Evolutionary conservation across 2,888 invertebrate genomes (phyloP), one percentile per base, ranked within the genome.

Genomic region (Drosophila prostipennis): DNA sequence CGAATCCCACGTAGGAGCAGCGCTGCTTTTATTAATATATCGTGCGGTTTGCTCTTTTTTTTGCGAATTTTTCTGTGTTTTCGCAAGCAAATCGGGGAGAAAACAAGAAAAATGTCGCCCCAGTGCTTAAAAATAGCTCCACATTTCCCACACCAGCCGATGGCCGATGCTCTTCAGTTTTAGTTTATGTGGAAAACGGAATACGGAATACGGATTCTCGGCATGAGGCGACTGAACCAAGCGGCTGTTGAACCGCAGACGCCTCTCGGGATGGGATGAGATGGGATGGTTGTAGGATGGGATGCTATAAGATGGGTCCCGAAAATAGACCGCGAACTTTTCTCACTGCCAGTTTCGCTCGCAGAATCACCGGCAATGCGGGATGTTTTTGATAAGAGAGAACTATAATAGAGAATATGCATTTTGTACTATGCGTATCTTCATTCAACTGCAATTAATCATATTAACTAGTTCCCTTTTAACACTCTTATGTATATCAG

Each of bases 11-110:
- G 63, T 34, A 51, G 63, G 36, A 42, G 76, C 83, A 88, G 88
- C 86, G 83, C 83, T 86, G 88, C 77, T 83, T 88, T 83, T 85
- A 85, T 85, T 88, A 85, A 85, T 85, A 85, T 79, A 85, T 79
- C 77, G 74, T 75, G 49, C 56, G 43, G 64, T 46, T 49, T 57
- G 76, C 68, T 70, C 67, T 52, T 74, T 71, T 53, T 87, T 80
- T 80, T 79, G 76, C 76, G 72, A 45, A 65, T 65, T 78, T 78
- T 82, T 77, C 11, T 14, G 11, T 78, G 60, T 70, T 60, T 78
- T 68, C 51, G 78, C 80, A 67, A 3, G 34, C 48, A 13, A 48
- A 34, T 48, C 48, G 48, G 52, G 57, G 60, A 56, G 58, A 63
- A 68, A 68, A 68, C 53, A 65, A 68, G 43, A 65, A 79, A 77